A percentile compares a stretch with the other conserved stretches of the same genome.
Evolutionary conservation across 2,113 vertebrate genomes (phyloP).

Genomic region (Typhlomys cinereus): DNA sequence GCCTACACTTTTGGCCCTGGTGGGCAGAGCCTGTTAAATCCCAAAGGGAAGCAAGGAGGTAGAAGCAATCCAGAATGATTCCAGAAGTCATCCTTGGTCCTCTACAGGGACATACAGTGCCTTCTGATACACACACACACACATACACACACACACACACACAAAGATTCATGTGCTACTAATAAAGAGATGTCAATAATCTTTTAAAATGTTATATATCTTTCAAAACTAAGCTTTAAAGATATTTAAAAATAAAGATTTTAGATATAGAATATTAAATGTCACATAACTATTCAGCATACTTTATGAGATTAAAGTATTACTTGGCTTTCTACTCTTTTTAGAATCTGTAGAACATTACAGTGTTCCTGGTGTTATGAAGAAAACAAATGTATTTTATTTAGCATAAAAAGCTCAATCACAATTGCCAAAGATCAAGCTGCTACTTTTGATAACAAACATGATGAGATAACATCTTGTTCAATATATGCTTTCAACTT

Average conservation of each 20-base stretch:
- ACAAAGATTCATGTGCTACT: no score
- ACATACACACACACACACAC: no score
- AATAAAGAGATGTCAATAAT: background rate
- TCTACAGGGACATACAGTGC: no score
- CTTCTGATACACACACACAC: no score
- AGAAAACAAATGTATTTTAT: conserved; percentile 56
- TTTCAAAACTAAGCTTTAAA: background rate
- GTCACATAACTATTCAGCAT: conserved; percentile 49
- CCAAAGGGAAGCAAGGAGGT: no score
- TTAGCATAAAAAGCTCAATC: conserved; percentile 63
- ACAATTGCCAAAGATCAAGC: conserved; percentile 73
- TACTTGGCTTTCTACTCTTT: conserved; percentile 43
- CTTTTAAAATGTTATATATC: background rate
- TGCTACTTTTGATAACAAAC: conserved; percentile 57
- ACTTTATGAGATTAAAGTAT: conserved; percentile 60
- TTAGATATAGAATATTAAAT: conserved; percentile 40
- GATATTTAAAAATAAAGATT: conserved; percentile 60
- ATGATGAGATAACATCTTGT: conserved; percentile 54
- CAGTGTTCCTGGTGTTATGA: conserved; percentile 60
- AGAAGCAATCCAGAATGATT: no score
- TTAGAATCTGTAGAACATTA: conserved; percentile 74
- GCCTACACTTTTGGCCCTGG: no score
- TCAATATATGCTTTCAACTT: conserved; percentile 53
- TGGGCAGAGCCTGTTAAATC: no score
- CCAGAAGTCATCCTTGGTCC: no score